These are phyloP conservation scores for Drosophila eohydei DNA, from an alignment of 2,888 invertebrate genomes.

Conservation along the genomic window DNA sequence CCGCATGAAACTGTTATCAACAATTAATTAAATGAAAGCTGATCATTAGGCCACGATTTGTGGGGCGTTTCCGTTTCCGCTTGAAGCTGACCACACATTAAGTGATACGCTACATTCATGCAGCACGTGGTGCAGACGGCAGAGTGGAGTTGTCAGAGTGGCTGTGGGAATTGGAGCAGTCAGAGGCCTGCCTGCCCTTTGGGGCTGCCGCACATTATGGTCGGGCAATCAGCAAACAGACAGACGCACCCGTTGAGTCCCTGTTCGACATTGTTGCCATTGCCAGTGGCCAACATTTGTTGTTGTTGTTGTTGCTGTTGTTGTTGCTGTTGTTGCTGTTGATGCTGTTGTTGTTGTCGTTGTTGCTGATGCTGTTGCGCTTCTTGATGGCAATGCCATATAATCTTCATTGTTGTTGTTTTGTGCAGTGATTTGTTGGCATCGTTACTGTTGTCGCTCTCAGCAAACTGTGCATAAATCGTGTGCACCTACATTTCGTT, in stretches of 20 bases:
- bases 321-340: slow-evolving; percentile 34
- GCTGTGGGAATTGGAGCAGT: slow-evolving; percentile 8
- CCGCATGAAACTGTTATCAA: slow-evolving; percentile 71
- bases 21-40: slow-evolving; percentile 78
- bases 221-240: slow-evolving; percentile 59
- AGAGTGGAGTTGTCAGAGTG: slow-evolving; percentile 1
- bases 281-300: slow-evolving; percentile 35
- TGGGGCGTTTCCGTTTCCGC: slow-evolving; percentile 73
- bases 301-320: slow-evolving; percentile 36
- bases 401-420: slow-evolving; percentile 49
- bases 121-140: not conserved
- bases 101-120: slow-evolving; percentile 58
- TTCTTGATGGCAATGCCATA: slow-evolving; percentile 56
- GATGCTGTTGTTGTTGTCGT: slow-evolving; percentile 39
- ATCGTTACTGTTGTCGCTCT: slow-evolving; percentile 80
- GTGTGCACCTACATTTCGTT: slow-evolving; percentile 72
- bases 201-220: slow-evolving; percentile 45
- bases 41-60: slow-evolving; percentile 79
- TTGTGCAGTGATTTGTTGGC: slow-evolving; percentile 74
- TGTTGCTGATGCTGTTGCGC: slow-evolving; percentile 39
- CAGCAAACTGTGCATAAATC: slow-evolving; percentile 80
- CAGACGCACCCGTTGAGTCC: slow-evolving; percentile 25
- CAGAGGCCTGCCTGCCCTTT: slow-evolving; percentile 24
- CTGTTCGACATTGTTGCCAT: slow-evolving; percentile 47
- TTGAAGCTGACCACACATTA: slow-evolving; percentile 60